phyloP scores from a whole-genome alignment of 2,797 vertebrate species.

The Pseudotriccus pelzelni region DNA sequence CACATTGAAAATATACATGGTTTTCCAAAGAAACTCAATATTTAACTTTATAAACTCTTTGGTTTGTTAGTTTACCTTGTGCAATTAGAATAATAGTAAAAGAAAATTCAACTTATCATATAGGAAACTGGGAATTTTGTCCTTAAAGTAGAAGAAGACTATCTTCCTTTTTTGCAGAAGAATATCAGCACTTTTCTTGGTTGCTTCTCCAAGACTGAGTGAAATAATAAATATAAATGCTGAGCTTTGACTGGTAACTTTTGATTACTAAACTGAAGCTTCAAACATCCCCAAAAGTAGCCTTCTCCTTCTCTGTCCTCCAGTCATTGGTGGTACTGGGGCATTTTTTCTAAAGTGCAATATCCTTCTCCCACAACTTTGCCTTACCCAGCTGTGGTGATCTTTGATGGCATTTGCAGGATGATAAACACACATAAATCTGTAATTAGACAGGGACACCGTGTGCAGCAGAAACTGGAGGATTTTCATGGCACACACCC shows the following conservation, averaged over 20 bases:
- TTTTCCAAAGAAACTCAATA: not conserved
- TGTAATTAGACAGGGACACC: not conserved
- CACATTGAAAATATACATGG: rapidly evolving
- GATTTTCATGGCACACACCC: slow-evolving; percentile 53
- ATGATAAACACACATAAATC: not conserved
- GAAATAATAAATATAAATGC: not conserved
- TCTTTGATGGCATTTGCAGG: not conserved
- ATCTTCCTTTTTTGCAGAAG: not conserved
- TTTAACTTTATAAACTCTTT: not conserved
- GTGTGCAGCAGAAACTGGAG: slow-evolving; percentile 7
- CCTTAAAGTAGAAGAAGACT: not conserved
- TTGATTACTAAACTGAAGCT: not conserved
- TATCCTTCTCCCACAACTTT: not conserved
- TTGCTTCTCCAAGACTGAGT: not conserved
- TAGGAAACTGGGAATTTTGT: not conserved
- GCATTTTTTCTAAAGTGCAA: not conserved
- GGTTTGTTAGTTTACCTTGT: not conserved
- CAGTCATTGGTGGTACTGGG: not conserved
- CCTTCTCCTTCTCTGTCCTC: not conserved
- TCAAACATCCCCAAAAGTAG: not conserved
- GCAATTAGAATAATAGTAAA: not conserved
- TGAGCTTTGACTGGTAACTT: not conserved
- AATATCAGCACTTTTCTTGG: not conserved
- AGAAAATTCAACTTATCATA: not conserved
- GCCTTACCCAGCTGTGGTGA: not conserved